A percentile compares a stretch with the other conserved stretches of the same genome.
These are phyloP conservation scores for Acanthosoma haemorrhoidale DNA, from an alignment of 2,888 invertebrate species.

Conservation along the genomic window DNA sequence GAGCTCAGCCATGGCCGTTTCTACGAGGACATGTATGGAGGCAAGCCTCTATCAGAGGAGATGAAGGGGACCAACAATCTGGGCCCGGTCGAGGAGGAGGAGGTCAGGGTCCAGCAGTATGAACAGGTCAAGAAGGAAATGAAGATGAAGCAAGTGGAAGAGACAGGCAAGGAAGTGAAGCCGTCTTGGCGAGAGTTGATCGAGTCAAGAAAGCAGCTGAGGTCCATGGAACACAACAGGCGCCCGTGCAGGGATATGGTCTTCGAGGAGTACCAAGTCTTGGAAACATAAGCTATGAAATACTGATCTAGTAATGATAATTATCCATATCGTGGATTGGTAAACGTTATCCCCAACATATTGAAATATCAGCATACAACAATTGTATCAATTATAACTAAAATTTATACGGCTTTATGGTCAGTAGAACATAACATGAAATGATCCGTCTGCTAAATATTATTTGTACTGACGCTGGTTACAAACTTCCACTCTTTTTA, in stretches of 20 bases:
- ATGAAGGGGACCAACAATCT: constrained; percentile 7
- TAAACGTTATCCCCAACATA: no score
- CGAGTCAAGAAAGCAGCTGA: constrained; percentile 89
- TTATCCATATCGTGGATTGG: no score
- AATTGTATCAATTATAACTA: no score
- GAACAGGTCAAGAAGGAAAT: constrained; percentile 54
- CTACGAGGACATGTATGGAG: constrained; percentile 36
- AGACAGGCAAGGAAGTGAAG: constrained; percentile 44
- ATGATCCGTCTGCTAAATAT: no score
- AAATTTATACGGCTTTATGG: no score
- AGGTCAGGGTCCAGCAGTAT: constrained; percentile 55
- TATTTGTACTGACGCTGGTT: no score
- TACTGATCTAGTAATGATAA: neutral
- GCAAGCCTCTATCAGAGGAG: constrained; percentile 37
- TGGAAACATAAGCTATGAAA: constrained; percentile 31
- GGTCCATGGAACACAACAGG: constrained; percentile 55
- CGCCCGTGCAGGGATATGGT: constrained; percentile 57
- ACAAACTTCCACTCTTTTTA: no score
- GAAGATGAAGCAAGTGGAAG: constrained; percentile 47
- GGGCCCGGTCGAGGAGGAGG: constrained; percentile 33
- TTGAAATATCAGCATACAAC: no score
- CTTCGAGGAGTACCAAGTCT: constrained; percentile 72
- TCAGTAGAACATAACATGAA: no score
- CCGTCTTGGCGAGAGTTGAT: constrained; percentile 50
- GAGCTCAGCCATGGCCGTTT: constrained; percentile 39